These are phyloP conservation scores for Drosophila phalerata DNA, from an alignment of 2,888 invertebrate species.

Conservation along the genomic window DNA sequence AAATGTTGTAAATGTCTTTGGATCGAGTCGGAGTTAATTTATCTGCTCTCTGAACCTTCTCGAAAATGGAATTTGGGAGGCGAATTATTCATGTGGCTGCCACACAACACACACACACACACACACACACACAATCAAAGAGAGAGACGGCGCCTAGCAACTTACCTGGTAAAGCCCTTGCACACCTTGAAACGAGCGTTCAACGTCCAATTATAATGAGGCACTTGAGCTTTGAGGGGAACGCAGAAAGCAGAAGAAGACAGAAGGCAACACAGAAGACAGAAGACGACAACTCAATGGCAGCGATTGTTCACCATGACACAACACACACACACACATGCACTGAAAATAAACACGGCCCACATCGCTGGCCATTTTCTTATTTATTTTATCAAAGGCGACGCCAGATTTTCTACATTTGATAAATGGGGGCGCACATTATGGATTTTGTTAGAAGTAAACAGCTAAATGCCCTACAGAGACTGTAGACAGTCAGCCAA, in stretches of 20 bases:
- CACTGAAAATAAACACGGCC: slow-evolving; percentile 39
- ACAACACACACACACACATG: slow-evolving; percentile 31
- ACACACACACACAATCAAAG: background rate
- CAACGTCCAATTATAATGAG: slow-evolving; percentile 57
- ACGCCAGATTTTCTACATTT: slow-evolving; percentile 68
- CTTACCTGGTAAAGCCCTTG: slow-evolving; percentile 34
- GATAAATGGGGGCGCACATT: slow-evolving; percentile 71
- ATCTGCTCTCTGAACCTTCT: slow-evolving; percentile 3
- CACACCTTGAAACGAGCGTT: slow-evolving; percentile 28
- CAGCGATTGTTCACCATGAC: slow-evolving; percentile 59
- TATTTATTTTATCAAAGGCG: slow-evolving; percentile 72
- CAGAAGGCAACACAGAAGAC: slow-evolving; percentile 15
- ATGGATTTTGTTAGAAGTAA: slow-evolving; percentile 52
- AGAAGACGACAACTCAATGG: slow-evolving; percentile 53
- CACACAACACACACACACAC: background rate
- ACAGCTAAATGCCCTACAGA: slow-evolving; percentile 3
- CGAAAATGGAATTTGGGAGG: slow-evolving; percentile 5
- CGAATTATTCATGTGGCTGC: slow-evolving; percentile 23
- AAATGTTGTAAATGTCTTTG: background rate
- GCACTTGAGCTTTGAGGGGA: slow-evolving; percentile 63
- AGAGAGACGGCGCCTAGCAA: slow-evolving; percentile 57
- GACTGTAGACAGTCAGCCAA: slow-evolving; percentile 5
- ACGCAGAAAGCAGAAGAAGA: slow-evolving; percentile 12
- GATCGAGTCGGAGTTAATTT: background rate
- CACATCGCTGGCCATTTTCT: slow-evolving; percentile 71